phyloP scores from a whole-genome alignment of 1,140 invertebrate species.

The Drosophila nasuta region DNA sequence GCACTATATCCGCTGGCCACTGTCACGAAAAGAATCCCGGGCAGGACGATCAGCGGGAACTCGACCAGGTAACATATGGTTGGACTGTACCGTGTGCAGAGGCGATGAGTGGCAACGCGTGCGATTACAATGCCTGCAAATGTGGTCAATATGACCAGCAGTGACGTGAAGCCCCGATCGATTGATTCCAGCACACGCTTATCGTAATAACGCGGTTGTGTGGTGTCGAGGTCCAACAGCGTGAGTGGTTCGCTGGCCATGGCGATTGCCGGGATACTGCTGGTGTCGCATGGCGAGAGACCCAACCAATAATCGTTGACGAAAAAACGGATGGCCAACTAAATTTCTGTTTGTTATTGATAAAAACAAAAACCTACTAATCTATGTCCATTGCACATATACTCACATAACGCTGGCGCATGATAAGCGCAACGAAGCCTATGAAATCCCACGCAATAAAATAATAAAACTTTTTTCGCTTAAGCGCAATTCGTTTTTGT shows the following conservation, averaged over 20 bases:
- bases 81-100: constrained; percentile 8
- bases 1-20: constrained; percentile 43
- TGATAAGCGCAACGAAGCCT: constrained; percentile 3
- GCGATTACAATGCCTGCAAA: constrained; percentile 61
- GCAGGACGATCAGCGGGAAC: constrained; percentile 58
- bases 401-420: not conserved
- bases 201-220: constrained; percentile 7
- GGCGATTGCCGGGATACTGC: constrained; percentile 25
- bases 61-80: constrained; percentile 43
- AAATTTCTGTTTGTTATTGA: constrained; percentile 21
- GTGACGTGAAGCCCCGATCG: constrained; percentile 34
- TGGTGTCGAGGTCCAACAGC: not conserved
- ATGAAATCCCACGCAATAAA: not conserved
- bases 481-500: too few relatives aligned
- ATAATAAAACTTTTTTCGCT: not conserved
- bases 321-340: constrained; percentile 10
- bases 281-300: not conserved
- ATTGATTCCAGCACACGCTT: constrained; percentile 43
- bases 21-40: constrained; percentile 65
- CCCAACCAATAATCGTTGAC: not conserved
- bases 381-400: constrained; percentile 1
- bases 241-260: constrained; percentile 18
- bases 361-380: constrained; percentile 31
- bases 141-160: constrained; percentile 55
- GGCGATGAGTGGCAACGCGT: constrained; percentile 37